A percentile compares a stretch with the other conserved stretches of the same genome.
Conservation (phyloP, 2,888 invertebrate species). For the Protonemura montana region DNA sequence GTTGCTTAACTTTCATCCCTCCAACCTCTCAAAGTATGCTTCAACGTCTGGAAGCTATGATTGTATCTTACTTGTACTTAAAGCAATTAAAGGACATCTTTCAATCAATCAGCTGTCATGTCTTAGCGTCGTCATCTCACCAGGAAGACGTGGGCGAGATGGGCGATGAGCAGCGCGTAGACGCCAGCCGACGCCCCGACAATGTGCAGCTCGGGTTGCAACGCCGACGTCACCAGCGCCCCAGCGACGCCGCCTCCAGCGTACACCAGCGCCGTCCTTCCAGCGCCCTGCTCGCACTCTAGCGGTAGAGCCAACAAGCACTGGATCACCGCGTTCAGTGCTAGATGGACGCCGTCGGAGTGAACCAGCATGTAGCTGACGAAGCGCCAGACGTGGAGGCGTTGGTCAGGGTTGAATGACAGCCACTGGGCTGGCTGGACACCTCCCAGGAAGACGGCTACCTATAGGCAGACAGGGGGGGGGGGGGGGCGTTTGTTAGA, state of each 20-base stretch:
- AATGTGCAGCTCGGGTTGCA: constrained; percentile 77
- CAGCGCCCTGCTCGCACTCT: constrained; percentile 77
- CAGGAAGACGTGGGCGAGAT: constrained; percentile 83
- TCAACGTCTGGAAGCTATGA: no score
- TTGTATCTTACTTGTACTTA: no score
- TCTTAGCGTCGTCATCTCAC: constrained; percentile 58
- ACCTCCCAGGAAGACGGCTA: background rate
- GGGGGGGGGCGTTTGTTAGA: no score
- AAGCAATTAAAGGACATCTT: no score
- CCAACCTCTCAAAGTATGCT: no score
- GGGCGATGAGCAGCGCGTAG: constrained; percentile 86
- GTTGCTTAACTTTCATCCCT: no score
- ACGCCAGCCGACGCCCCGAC: constrained; percentile 92
- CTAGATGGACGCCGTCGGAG: constrained; percentile 76
- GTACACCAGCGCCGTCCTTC: constrained; percentile 76
- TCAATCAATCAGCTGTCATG: no score
- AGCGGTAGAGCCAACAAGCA: constrained; percentile 62
- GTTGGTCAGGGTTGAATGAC: background rate
- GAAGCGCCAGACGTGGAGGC: background rate
- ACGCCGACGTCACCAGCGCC: constrained; percentile 74
- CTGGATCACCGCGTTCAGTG: constrained; percentile 79
- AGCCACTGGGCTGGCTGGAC: background rate
- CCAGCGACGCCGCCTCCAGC: constrained; percentile 74
- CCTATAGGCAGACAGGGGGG: no score
- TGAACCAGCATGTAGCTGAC: constrained; percentile 80